A percentile compares a stretch with the other conserved stretches of the same genome.
phyloP scores from a whole-genome alignment of 2,888 invertebrate species.

The Lysandra coridon region DNA sequence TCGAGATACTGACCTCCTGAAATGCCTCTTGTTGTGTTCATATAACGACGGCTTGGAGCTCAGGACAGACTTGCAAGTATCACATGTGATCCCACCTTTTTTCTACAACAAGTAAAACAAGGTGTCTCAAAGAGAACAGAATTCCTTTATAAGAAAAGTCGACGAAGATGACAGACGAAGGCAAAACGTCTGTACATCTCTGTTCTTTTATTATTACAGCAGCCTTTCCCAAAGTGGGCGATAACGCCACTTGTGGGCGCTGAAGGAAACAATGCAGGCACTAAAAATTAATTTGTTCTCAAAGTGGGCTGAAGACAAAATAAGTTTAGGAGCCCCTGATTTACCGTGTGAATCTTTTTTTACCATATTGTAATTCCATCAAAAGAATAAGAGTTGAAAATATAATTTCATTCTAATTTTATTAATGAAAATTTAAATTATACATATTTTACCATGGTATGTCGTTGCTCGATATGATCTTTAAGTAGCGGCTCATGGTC shows the following conservation, averaged over 20 bases:
- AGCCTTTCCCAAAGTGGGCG: too few relatives aligned
- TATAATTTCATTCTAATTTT: neutral
- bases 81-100: slow-evolving; percentile 49
- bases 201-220: too few relatives aligned
- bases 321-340: too few relatives aligned
- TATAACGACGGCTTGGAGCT: slow-evolving; percentile 52
- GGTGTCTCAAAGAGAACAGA: neutral
- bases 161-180: neutral
- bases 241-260: too few relatives aligned
- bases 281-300: too few relatives aligned
- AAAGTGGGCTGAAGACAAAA: too few relatives aligned
- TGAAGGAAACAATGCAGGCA: too few relatives aligned
- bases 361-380: too few relatives aligned
- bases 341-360: too few relatives aligned
- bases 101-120: slow-evolving; percentile 48
- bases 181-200: neutral
- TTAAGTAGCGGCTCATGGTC: slow-evolving; percentile 58
- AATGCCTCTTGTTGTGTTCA: slow-evolving; percentile 60
- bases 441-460: slow-evolving; percentile 50
- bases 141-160: neutral
- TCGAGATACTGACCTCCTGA: slow-evolving; percentile 50
- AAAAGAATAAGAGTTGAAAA: too few relatives aligned
- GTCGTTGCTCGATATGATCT: slow-evolving; percentile 57
- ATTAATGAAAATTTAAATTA: neutral
- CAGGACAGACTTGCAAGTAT: slow-evolving; percentile 60